These are phyloP conservation scores for Anodontia alba DNA, from an alignment of 2,888 invertebrate species.

Conservation along the genomic window DNA sequence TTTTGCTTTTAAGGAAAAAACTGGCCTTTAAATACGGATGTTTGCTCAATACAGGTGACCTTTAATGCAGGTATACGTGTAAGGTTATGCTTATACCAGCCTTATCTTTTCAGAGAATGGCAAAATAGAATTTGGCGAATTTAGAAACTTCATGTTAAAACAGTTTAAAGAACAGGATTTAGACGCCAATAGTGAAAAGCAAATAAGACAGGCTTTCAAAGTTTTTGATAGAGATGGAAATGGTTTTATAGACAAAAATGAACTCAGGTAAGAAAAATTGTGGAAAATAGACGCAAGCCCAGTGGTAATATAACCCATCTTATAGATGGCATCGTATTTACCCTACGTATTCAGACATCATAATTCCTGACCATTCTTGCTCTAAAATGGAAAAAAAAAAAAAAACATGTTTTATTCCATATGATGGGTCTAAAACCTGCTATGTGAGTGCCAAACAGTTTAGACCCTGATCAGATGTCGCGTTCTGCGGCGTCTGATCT, in stretches of 20 bases:
- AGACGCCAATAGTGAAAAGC: conserved; percentile 27
- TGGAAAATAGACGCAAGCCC: not conserved
- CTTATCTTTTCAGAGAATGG: conserved; percentile 56
- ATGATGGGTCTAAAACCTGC: too few species aligned
- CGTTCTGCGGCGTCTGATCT: too few species aligned
- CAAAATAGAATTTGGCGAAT: conserved; percentile 55
- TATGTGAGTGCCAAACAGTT: too few species aligned
- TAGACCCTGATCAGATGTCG: too few species aligned
- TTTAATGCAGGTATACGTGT: too few species aligned
- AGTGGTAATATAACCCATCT: not conserved
- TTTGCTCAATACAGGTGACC: too few species aligned
- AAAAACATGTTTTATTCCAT: too few species aligned
- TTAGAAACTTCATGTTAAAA: conserved; percentile 46
- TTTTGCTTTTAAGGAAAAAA: too few species aligned
- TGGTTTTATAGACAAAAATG: conserved; percentile 57
- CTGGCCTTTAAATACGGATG: too few species aligned
- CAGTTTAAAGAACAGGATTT: conserved; percentile 31
- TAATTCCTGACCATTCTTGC: not conserved
- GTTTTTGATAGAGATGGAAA: conserved; percentile 55
- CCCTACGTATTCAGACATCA: too few species aligned
- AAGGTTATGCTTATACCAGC: too few species aligned
- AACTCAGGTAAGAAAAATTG: conserved; percentile 39
- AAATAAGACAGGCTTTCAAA: conserved; percentile 54
- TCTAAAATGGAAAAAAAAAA: too few species aligned
- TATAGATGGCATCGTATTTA: not conserved